phyloP scores from a whole-genome alignment of 2,888 invertebrate species.

The Ptychoptera contaminata region DNA sequence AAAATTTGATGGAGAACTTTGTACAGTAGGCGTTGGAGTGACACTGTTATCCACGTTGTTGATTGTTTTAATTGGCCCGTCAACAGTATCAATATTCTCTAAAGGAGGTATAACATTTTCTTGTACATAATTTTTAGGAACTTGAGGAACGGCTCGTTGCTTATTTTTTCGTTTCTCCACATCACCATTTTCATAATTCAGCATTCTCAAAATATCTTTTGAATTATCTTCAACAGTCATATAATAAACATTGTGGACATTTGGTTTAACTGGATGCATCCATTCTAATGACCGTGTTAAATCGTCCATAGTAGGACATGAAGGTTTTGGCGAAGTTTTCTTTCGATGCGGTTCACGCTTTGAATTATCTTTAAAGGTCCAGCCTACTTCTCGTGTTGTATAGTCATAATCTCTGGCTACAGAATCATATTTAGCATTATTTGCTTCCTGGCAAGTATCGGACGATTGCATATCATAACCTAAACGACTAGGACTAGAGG shows the following conservation, averaged over 20 bases:
- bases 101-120: conserved; percentile 15
- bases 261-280: conserved; percentile 5
- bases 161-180: too few relatives aligned
- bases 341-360: neutral
- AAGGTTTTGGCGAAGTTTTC: neutral
- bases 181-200: conserved; percentile 4
- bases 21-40: conserved; percentile 22
- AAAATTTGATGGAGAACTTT: conserved; percentile 24
- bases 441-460: neutral
- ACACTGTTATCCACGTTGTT: conserved; percentile 18
- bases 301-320: conserved; percentile 2
- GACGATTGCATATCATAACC: neutral
- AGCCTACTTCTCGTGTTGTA: conserved; percentile 1
- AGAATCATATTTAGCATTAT: neutral
- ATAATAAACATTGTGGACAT: neutral
- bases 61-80: conserved; percentile 10
- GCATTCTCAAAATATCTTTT: conserved; percentile 8
- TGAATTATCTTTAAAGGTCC: neutral
- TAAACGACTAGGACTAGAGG: conserved; percentile 3
- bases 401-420: neutral
- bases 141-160: neutral
- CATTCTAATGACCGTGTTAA: conserved; percentile 7
- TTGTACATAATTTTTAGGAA: neutral
- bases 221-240: conserved; percentile 1
- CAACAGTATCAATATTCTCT: conserved; percentile 25